These are phyloP conservation scores for Halichoerus grypus DNA, from an alignment of 2,113 vertebrate genomes.

Conservation along the genomic window DNA sequence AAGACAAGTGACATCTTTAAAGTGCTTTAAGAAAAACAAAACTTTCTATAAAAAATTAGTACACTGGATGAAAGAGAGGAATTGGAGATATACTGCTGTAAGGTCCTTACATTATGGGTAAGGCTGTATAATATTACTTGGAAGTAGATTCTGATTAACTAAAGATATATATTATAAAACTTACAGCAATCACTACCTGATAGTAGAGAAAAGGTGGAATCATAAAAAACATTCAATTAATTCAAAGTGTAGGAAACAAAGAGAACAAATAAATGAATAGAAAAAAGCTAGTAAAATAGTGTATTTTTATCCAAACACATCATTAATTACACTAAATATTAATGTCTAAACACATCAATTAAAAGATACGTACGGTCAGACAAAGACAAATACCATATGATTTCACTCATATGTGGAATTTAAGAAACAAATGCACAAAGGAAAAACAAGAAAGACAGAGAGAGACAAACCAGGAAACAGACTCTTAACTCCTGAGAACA, in stretches of 20 bases:
- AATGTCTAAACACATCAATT: background rate
- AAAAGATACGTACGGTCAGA: background rate
- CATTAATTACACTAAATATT: background rate
- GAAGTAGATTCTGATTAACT: background rate
- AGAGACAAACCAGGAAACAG: background rate
- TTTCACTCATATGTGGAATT: background rate
- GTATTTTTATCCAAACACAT: background rate
- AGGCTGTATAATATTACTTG: background rate
- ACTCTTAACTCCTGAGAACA: background rate
- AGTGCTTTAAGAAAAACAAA: background rate
- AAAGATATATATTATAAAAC: background rate
- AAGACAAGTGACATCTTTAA: background rate
- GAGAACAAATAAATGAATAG: background rate
- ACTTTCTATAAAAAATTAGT: background rate
- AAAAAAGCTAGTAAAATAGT: background rate
- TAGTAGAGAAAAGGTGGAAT: background rate
- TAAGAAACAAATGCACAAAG: background rate
- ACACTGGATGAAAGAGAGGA: background rate
- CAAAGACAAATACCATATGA: background rate
- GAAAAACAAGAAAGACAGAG: background rate
- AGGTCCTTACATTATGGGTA: background rate
- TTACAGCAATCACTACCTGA: background rate
- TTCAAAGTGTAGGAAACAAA: background rate
- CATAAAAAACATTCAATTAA: background rate
- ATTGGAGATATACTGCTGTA: background rate